Evolutionary conservation across 2,797 vertebrate species (phyloP).

Genomic region (Amphiprion clarkii): DNA sequence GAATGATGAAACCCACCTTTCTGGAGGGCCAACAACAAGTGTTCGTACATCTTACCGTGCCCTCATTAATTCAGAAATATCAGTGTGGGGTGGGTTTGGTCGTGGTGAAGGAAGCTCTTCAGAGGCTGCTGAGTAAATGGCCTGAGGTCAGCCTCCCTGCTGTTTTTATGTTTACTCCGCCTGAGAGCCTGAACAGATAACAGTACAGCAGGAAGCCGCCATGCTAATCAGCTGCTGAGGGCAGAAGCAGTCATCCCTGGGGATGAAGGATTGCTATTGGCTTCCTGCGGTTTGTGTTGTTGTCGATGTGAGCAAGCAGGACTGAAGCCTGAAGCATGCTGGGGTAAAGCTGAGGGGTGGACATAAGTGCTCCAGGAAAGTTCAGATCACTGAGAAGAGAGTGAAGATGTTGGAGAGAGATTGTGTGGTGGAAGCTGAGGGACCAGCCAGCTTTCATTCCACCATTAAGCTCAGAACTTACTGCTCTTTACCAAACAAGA

Average conservation of each 20-base stretch:
- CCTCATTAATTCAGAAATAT: constrained; percentile 50
- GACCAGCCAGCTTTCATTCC: no score
- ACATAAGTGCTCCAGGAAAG: constrained; percentile 14
- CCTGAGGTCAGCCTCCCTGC: constrained; percentile 41
- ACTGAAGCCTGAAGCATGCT: constrained; percentile 60
- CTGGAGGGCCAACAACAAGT: background rate
- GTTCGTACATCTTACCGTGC: constrained; percentile 19
- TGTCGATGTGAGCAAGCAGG: constrained; percentile 25
- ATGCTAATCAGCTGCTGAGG: constrained; percentile 59
- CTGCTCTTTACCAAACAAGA: no score
- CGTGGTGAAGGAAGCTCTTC: constrained; percentile 15
- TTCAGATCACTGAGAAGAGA: constrained; percentile 32
- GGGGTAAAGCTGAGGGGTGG: constrained; percentile 44
- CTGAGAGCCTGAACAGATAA: constrained; percentile 56
- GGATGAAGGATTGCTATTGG: constrained; percentile 49
- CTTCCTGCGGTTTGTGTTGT: constrained; percentile 28
- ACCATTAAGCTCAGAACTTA: no score
- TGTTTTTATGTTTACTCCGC: constrained; percentile 42
- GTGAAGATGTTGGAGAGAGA: constrained; percentile 1
- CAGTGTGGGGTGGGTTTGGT: background rate
- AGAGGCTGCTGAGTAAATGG: constrained; percentile 19
- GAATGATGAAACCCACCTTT: constrained; percentile 15
- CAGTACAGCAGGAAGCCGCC: constrained; percentile 9
- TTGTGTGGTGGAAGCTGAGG: background rate
- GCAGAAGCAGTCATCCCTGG: constrained; percentile 15